Percentiles rank a stretch among this genome's conserved stretches.
These are phyloP conservation scores for Pygoscelis adeliae DNA, from an alignment of 2,113 vertebrate species.

Conservation along the genomic window DNA sequence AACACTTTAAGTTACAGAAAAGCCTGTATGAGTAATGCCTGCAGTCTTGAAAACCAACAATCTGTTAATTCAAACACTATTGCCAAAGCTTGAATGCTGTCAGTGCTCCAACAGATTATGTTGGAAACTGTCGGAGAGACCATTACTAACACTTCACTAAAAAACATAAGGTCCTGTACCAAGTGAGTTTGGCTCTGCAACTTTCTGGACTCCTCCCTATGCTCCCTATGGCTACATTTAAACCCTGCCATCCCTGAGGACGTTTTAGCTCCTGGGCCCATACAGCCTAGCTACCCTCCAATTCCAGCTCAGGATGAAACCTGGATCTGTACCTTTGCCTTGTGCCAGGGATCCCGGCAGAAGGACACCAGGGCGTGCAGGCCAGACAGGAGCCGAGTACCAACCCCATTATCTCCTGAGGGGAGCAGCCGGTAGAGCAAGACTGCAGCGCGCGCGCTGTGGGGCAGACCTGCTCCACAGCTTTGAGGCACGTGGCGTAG, in stretches of 20 bases:
- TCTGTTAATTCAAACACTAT: background rate
- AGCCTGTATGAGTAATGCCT: background rate
- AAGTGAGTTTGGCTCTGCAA: background rate
- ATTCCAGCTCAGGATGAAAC: background rate
- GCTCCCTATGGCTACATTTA: background rate
- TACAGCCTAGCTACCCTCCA: background rate
- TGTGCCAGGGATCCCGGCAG: background rate
- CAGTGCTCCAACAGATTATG: background rate
- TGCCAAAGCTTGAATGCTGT: background rate
- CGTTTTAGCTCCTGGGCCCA: background rate
- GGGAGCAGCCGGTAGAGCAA: background rate
- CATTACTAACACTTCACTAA: background rate
- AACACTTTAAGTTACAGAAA: background rate
- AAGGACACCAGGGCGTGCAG: background rate
- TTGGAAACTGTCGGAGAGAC: background rate
- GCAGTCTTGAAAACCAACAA: background rate
- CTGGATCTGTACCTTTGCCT: background rate
- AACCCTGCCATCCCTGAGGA: background rate
- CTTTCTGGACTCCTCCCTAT: background rate
- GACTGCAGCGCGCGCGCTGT: rapidly evolving
- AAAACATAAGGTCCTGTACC: background rate
- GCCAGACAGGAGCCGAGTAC: background rate
- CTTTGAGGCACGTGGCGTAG: background rate
- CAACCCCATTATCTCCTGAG: background rate
- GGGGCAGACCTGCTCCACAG: background rate